Base-by-base conservation (phyloP, 2,888 invertebrate species). In the Colostygia pectinataria region DNA sequence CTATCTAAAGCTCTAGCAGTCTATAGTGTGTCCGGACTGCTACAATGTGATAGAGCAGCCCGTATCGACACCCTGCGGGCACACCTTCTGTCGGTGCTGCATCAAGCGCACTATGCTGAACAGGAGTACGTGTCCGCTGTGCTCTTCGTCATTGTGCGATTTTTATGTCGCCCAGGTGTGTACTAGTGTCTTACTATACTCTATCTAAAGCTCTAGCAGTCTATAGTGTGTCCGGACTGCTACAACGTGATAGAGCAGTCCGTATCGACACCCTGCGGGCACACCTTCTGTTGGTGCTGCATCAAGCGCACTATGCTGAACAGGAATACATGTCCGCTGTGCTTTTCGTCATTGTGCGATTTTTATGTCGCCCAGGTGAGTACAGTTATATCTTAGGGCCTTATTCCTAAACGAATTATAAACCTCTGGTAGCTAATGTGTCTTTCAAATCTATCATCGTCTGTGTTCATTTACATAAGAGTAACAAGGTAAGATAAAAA, bases 51-150 rank as follows among this genome's bases (percentile, higher is more conserved):
- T 96, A 51, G 93, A 93, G 83, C 92, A 93, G 69, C 98, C 98
- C 0, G 95, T 98, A 27, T 96, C 97, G 9, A 97, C 98, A 1
- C 94, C 95, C 0, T 98, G 98, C 74, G 98, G 98, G 1, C 98
- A 98, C 80, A 95, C 96, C 4, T 98, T 96, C 83, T 98, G 98
- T 79, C 91, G 94, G 72, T 67, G 64, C 63, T 98, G 98, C 78
- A 90, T 98, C 44, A 96, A 97, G 69, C 92, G 97, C 40, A 95
- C 95, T 61, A 87, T 98, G 65, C 96, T 97, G 78, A 96, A 97
- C 31, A 94, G 93, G 41, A 92, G 93, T 36, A 91, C 93, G 9
- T 98, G 98, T 78, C 97, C 98, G 0, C 91, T 98, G 28, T 98
- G 98, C 78, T 94, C 95, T 85, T 91, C 94, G 9, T 91, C 94